phyloP scores from a whole-genome alignment of 2,797 vertebrate species.

The Lithobates sylvaticus region DNA sequence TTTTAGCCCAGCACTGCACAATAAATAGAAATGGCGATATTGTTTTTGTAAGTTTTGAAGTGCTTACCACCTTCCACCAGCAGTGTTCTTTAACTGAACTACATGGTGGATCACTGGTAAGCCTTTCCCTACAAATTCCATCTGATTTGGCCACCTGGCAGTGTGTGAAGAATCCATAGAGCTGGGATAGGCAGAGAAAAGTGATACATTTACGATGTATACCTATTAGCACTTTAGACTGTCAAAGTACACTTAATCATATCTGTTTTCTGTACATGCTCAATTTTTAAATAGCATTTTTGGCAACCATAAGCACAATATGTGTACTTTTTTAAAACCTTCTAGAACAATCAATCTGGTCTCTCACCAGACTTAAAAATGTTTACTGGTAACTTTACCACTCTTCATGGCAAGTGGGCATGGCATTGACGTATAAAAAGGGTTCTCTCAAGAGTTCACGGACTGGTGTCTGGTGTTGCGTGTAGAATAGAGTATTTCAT shows the following conservation, averaged over 20 bases:
- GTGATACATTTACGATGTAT: neutral
- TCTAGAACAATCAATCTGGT: neutral
- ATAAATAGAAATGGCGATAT: neutral
- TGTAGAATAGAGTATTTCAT: slow-evolving; percentile 54
- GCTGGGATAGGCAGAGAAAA: neutral
- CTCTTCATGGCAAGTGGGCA: slow-evolving; percentile 19
- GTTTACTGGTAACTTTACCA: slow-evolving; percentile 11
- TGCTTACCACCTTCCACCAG: neutral
- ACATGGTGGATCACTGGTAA: too few species aligned
- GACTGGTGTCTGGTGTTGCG: slow-evolving; percentile 36
- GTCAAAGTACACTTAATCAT: neutral
- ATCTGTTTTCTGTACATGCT: neutral
- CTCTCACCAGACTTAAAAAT: neutral
- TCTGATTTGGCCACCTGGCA: neutral
- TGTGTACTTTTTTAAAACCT: neutral
- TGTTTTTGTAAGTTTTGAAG: neutral
- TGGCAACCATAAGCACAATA: slow-evolving; percentile 6
- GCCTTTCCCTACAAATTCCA: neutral
- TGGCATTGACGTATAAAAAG: neutral
- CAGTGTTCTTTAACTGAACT: too few species aligned
- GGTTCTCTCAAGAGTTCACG: slow-evolving; percentile 3
- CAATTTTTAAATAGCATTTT: neutral
- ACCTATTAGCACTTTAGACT: neutral
- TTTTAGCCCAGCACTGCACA: neutral
- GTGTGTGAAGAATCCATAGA: neutral